A percentile compares a stretch with the other conserved stretches of the same genome.
Conservation (phyloP, 2,113 vertebrate genomes). For the Strix uralensis region DNA sequence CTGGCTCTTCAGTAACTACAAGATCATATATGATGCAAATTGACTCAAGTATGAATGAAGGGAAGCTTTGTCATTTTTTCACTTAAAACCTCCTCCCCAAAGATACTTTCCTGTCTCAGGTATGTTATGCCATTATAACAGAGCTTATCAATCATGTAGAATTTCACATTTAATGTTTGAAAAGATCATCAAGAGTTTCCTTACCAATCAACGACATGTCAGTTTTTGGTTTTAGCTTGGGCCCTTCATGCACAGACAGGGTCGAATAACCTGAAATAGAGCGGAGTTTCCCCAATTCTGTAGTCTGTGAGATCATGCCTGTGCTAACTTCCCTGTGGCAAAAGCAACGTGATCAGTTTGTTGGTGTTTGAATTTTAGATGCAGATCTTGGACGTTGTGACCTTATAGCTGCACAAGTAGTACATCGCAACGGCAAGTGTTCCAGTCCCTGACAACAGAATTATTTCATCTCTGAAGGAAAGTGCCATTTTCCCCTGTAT, state of each 20-base stretch:
- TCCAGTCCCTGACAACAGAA: background rate
- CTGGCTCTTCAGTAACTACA: background rate
- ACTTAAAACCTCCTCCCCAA: background rate
- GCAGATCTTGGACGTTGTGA: background rate
- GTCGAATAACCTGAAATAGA: accelerated
- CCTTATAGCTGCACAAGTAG: background rate
- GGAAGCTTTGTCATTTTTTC: background rate
- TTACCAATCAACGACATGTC: background rate
- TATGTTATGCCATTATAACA: accelerated
- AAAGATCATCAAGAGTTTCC: background rate
- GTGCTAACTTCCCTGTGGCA: background rate
- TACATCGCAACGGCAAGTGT: accelerated
- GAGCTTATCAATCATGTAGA: accelerated
- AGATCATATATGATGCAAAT: accelerated
- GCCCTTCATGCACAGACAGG: background rate
- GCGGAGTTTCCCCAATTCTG: background rate
- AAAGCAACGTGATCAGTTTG: accelerated
- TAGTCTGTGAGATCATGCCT: background rate
- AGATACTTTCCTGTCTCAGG: background rate
- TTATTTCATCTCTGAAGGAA: background rate
- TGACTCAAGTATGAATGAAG: background rate
- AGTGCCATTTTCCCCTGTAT: background rate
- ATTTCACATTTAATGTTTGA: accelerated
- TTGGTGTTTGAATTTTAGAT: background rate
- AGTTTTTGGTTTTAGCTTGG: background rate